Base-by-base conservation (phyloP, 2,888 invertebrate species). In the Ceriagrion tenellum region DNA sequence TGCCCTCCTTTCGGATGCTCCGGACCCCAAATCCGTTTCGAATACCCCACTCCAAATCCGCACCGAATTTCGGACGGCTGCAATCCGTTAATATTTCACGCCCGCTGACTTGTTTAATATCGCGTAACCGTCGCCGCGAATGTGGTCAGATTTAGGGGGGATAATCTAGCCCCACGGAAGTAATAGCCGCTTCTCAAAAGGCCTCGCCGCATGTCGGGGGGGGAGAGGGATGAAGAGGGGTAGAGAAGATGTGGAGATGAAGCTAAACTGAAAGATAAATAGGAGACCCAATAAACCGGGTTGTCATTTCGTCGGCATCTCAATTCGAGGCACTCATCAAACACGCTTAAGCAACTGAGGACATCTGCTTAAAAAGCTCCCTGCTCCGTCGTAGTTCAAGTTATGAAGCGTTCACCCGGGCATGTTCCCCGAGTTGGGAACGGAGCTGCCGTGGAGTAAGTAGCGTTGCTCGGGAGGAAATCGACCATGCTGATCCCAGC, bases 51-150 rank as follows among this genome's bases (percentile, higher is more conserved):
- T 35, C 30, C n/a, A 35, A 81, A 13, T 81, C 18, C 81, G 81
- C 30, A 30, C 81, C 81, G 35, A 81, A 81, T 35, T 81, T 81
- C 35, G 81, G 35, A 81, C 30, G 81, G 81, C 35, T 81, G 35
- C 30, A 81, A 81, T 81, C 81, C 81, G 81, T 81, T 81, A 81
- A 81, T 81, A 81, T 35, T 81, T 81, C 81, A 81, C 81, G 81
- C 81, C 81, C 81, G 30, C 10, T 30, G 30, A 81, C 30, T 59
- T 81, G 81, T 81, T 35, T 81, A 81, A 81, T 81, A 81, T 81
- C 81, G 35, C 81, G 81, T 81, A 81, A 81, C 81, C 35, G 26
- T 1, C 81, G 35, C 81, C 81, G 81, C 35, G 81, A 16, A 81
- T 81, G 81, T 81, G 81, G 81, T 81, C 81, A 81, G 81, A 16